phyloP scores from a whole-genome alignment of 2,113 vertebrate species.

The Glaucidium brasilianum region DNA sequence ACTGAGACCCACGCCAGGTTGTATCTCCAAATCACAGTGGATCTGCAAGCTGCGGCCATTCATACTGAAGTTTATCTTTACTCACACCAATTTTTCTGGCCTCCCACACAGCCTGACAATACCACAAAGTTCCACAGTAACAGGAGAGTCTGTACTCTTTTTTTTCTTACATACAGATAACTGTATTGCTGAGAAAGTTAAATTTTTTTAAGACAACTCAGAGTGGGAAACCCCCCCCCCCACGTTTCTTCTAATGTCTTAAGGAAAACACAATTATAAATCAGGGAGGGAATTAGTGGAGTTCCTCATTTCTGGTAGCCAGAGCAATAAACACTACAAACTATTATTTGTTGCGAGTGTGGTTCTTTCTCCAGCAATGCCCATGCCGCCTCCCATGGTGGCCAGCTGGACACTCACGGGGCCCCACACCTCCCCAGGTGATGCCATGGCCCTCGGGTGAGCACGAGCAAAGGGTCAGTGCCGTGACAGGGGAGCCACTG shows the following conservation, averaged over 20 bases:
- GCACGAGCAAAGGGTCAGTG: rapidly evolving
- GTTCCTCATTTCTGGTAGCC: neutral
- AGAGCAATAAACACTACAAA: neutral
- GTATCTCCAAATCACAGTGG: neutral
- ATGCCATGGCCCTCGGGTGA: rapidly evolving
- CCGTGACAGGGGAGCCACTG: rapidly evolving
- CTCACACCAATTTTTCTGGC: neutral
- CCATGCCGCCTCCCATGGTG: neutral
- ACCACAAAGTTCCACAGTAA: neutral
- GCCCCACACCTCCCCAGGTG: rapidly evolving
- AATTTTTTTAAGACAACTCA: neutral
- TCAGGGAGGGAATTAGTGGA: neutral
- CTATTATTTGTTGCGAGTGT: neutral
- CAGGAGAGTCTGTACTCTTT: neutral
- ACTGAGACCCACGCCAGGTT: neutral
- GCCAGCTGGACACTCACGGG: rapidly evolving
- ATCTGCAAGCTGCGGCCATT: neutral
- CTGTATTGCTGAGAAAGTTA: neutral
- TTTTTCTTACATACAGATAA: neutral
- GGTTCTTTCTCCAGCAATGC: neutral
- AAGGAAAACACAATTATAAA: neutral
- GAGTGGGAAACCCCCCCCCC: neutral
- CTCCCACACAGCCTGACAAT: neutral
- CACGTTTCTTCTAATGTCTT: neutral
- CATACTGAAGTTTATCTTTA: neutral